Evolutionary conservation across 2,113 vertebrate genomes (phyloP), one percentile per base, ranked within the genome.

Genomic region (Sander vitreus): DNA sequence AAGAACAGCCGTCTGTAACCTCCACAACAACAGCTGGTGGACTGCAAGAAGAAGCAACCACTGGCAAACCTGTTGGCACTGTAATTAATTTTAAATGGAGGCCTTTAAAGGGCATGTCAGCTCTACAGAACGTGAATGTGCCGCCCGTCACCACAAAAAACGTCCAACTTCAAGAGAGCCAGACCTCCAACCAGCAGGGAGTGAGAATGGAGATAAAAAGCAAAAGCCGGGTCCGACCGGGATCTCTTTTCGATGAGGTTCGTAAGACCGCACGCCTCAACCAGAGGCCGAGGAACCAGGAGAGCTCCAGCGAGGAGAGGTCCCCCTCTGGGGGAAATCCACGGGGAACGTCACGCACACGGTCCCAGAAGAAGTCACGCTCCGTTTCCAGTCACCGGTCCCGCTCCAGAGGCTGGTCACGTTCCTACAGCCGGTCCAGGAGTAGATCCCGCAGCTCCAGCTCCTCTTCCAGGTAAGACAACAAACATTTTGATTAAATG

Each of bases 181-280:
- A 69, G 2, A 94, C 95, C 13, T 23, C 86, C 23, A 97, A 95
- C 63, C 70, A 93, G 2, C 97, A 96, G 23, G 97, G 96, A 36
- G 95, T 99, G 69, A 95, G 96, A 36, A 99, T 99, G 89, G 97
- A 99, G 94, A 99, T 99, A 33, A 99, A 99, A 91, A 98, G 96
- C 60, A 97, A 96, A 88, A 99, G 95, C 87, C 95, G 96, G 73
- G 97, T 99, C 2, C 96, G 97, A 8, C 98, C 98, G 0, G 98
- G 98, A 1, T 99, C 98, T 14, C 95, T 99, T 53, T 99, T 99
- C 6, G 98, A 99, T 3, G 98, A 99, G 85, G 98, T 99, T 1
- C 96, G 98, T 2, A 99, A 99, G 92, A 99, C 98, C 0, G 98
- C 97, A 0, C 95, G 98, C 10, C 94, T 99, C 36, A 99, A 99